These are phyloP conservation scores for Argyresthia goedartella DNA, from an alignment of 2,888 invertebrate species.

Conservation along the genomic window DNA sequence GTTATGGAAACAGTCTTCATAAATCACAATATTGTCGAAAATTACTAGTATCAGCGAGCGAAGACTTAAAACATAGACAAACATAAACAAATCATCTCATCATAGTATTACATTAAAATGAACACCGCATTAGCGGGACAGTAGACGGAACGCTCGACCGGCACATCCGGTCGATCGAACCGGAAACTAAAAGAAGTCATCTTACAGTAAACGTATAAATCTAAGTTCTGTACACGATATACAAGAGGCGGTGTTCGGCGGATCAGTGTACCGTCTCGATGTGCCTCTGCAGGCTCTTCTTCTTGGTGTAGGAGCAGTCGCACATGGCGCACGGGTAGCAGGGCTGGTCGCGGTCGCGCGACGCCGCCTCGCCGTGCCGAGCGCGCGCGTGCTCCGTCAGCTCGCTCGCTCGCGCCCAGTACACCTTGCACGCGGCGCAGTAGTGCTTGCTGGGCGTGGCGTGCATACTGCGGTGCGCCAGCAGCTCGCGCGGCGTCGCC, in stretches of 20 bases:
- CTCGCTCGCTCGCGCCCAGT: constrained; percentile 56
- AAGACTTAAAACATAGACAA: constrained; percentile 23
- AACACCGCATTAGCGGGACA: too few relatives aligned
- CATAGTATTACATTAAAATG: too few relatives aligned
- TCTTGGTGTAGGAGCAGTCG: constrained; percentile 68
- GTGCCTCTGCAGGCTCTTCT: constrained; percentile 66
- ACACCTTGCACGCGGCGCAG: constrained; percentile 71
- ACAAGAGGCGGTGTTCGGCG: too few relatives aligned
- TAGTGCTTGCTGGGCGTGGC: constrained; percentile 61
- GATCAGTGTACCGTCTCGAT: constrained; percentile 66
- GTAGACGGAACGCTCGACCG: too few relatives aligned
- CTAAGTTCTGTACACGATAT: too few relatives aligned
- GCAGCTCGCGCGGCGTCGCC: constrained; percentile 62
- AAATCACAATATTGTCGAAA: constrained; percentile 37
- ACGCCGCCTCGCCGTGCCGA: constrained; percentile 59
- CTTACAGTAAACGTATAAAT: too few relatives aligned
- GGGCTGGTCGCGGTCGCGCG: constrained; percentile 65
- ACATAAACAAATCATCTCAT: not conserved
- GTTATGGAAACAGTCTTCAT: constrained; percentile 32
- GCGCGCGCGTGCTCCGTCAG: constrained; percentile 60
- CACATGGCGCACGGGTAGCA: constrained; percentile 72
- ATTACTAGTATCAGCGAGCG: constrained; percentile 58
- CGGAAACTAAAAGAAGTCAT: too few relatives aligned
- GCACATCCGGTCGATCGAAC: too few relatives aligned
- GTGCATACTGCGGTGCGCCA: constrained; percentile 69